phyloP scores from a whole-genome alignment of 2,888 invertebrate genomes.

The Amaurobius ferox region DNA sequence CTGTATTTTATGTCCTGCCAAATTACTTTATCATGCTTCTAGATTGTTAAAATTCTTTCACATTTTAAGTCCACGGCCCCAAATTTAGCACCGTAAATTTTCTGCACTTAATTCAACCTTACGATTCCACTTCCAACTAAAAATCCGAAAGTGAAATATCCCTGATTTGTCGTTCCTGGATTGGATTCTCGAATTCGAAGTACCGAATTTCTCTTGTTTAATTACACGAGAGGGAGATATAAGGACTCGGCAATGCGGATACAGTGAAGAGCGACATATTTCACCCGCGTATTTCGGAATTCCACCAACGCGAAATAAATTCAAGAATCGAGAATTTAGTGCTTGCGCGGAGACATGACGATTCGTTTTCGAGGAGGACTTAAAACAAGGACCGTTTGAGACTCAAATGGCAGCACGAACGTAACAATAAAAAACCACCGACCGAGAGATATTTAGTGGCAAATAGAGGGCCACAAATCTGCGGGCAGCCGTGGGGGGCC shows the following conservation, averaged over 20 bases:
- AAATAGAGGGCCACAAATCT: slow-evolving; percentile 50
- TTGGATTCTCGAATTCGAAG: no score
- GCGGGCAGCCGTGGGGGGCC: slow-evolving; percentile 15
- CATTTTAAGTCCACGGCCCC: no score
- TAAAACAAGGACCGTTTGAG: slow-evolving; percentile 26
- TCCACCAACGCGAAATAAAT: background rate
- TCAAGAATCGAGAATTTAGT: slow-evolving; percentile 28
- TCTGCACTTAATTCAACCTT: no score
- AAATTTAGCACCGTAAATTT: no score
- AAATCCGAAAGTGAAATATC: no score
- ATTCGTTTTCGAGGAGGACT: slow-evolving; percentile 16
- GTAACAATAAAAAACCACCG: background rate
- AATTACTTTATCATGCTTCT: no score
- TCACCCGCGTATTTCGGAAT: slow-evolving; percentile 2
- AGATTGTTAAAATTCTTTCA: no score
- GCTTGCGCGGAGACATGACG: background rate
- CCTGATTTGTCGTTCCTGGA: no score
- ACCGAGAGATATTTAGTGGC: slow-evolving; percentile 40
- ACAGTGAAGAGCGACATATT: background rate
- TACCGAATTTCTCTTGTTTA: no score
- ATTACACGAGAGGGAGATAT: no score
- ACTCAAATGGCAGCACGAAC: background rate
- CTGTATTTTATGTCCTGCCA: no score
- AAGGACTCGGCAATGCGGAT: background rate
- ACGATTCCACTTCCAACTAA: no score